Conservation (phyloP, 2,113 vertebrate genomes). For the Podarcis cretensis region DNA sequence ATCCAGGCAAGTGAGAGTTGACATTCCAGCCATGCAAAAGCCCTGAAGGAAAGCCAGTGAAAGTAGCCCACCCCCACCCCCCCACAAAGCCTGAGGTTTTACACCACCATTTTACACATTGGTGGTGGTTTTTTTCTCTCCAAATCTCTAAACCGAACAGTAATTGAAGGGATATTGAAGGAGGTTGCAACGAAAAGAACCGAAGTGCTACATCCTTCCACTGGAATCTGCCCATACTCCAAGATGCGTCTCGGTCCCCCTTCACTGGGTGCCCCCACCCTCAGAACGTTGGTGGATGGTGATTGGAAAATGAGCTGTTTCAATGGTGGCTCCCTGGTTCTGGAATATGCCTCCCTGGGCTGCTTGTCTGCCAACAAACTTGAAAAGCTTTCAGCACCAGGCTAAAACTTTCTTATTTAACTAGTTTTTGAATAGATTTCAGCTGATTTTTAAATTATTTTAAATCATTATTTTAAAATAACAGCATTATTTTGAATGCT, state of each 20-base stretch:
- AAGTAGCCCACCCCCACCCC: no score
- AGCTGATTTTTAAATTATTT: not conserved
- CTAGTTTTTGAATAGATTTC: not conserved
- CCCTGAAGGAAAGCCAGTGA: no score
- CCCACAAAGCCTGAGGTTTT: no score
- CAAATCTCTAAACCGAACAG: not conserved
- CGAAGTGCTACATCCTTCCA: not conserved
- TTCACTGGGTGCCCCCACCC: no score
- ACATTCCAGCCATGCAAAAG: no score
- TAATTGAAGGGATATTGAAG: not conserved
- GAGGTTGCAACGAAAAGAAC: not conserved
- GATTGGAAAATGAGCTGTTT: not conserved
- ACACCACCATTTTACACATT: not conserved
- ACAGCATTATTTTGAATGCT: not conserved
- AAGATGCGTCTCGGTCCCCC: not conserved
- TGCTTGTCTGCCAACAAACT: not conserved
- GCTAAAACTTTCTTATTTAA: not conserved
- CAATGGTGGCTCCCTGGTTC: not conserved
- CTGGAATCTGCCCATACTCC: not conserved
- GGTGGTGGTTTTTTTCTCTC: not conserved
- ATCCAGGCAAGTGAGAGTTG: no score
- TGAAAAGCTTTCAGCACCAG: not conserved
- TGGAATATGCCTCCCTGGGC: not conserved
- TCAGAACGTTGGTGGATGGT: not conserved
- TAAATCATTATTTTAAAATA: not conserved